phyloP scores from a whole-genome alignment of 2,113 vertebrate species.

The Alectura lathami region DNA sequence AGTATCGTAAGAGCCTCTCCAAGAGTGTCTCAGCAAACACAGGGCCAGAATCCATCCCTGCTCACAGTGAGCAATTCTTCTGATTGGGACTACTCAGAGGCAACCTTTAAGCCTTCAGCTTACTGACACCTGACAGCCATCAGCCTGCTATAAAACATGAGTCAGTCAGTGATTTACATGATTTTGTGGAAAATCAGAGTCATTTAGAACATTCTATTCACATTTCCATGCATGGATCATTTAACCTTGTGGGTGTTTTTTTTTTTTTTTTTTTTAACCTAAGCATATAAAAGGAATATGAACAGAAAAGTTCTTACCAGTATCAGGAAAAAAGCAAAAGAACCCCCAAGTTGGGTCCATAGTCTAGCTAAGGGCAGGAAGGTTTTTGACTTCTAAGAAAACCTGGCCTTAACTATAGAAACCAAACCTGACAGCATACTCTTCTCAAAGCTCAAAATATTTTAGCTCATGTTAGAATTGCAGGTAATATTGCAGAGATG shows the following conservation, averaged over 20 bases:
- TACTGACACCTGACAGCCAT: slow-evolving; percentile 54
- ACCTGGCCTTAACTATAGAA: neutral
- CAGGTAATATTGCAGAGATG: neutral
- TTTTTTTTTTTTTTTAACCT: slow-evolving; percentile 8
- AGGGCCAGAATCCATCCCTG: slow-evolving; percentile 45
- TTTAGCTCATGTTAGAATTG: neutral
- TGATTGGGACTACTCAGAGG: slow-evolving; percentile 22
- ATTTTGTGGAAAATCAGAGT: slow-evolving; percentile 53
- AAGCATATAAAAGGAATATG: neutral
- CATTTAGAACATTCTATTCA: slow-evolving; percentile 38
- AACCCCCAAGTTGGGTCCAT: neutral
- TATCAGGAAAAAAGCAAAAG: neutral
- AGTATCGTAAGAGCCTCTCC: slow-evolving; percentile 34
- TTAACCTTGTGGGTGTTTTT: neutral
- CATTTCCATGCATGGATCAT: slow-evolving; percentile 14
- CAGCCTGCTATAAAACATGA: slow-evolving; percentile 49
- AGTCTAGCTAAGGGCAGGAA: neutral
- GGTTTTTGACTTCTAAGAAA: neutral
- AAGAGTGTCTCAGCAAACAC: slow-evolving; percentile 55
- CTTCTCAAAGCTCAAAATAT: slow-evolving; percentile 23
- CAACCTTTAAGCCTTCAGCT: slow-evolving; percentile 12
- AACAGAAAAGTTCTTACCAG: neutral
- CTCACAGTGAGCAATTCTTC: slow-evolving; percentile 63
- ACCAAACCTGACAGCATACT: neutral
- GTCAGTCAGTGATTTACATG: slow-evolving; percentile 46